A percentile compares a stretch with the other conserved stretches of the same genome.
Evolutionary conservation across 2,113 vertebrate genomes (phyloP).

Genomic region (Notothenia coriiceps): DNA sequence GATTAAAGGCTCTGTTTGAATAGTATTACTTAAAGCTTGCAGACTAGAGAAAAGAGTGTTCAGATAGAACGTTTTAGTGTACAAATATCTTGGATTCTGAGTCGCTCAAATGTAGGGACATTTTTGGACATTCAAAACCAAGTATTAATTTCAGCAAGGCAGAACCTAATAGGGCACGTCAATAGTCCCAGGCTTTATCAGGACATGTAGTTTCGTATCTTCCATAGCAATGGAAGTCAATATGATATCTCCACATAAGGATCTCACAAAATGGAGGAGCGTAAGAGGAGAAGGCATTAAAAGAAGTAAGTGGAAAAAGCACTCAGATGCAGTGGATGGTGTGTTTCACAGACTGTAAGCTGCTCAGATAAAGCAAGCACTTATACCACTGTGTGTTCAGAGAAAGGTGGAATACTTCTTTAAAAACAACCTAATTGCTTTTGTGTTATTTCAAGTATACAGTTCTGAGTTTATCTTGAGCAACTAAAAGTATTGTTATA

Average conservation of each 20-base stretch:
- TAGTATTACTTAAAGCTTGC: background rate
- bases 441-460: background rate
- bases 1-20: background rate
- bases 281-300: background rate
- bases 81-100: background rate
- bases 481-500: too few species aligned
- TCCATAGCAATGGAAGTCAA: too few species aligned
- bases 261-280: background rate
- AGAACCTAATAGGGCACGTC: background rate
- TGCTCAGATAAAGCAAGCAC: conserved; percentile 2
- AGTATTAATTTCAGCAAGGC: background rate
- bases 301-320: background rate
- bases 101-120: background rate
- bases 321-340: background rate
- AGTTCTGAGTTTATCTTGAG: background rate
- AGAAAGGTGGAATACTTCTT: background rate
- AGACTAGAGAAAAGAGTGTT: background rate
- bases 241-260: background rate
- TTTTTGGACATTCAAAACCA: background rate
- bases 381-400: background rate
- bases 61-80: too few species aligned
- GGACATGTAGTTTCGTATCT: background rate
- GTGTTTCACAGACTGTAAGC: background rate
- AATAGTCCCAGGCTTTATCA: background rate
- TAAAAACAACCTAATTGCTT: background rate